These are phyloP conservation scores for Parasteatoda lunata DNA, from an alignment of 2,888 invertebrate genomes.

Conservation along the genomic window DNA sequence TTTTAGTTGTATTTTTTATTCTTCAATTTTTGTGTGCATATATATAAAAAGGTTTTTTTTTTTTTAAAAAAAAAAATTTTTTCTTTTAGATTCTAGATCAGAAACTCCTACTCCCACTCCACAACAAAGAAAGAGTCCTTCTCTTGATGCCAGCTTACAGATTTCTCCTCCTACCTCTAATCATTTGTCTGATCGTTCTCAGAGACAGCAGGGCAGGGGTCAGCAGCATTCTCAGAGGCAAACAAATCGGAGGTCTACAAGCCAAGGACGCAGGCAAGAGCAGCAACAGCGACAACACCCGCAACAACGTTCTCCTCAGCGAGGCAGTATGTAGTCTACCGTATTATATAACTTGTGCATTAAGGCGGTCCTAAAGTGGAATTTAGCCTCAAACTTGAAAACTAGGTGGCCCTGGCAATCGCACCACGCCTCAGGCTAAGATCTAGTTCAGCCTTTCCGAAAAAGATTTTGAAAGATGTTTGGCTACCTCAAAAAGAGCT, in stretches of 20 bases:
- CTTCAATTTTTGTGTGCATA: too few species aligned
- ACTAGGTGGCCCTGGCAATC: too few species aligned
- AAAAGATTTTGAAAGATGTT: too few species aligned
- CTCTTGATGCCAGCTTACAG: conserved; percentile 81
- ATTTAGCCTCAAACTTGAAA: neutral
- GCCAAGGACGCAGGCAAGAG: conserved; percentile 46
- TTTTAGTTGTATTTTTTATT: too few species aligned
- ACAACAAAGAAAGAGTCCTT: conserved; percentile 83
- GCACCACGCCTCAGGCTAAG: too few species aligned
- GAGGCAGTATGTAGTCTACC: conserved; percentile 58
- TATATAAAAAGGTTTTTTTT: too few species aligned
- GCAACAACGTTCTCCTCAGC: conserved; percentile 47
- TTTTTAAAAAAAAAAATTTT: too few species aligned
- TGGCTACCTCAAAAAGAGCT: too few species aligned
- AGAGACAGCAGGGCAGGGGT: conserved; percentile 34
- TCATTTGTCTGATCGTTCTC: conserved; percentile 36
- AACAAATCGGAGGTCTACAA: conserved; percentile 10
- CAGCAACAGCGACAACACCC: conserved; percentile 28
- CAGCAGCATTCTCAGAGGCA: neutral
- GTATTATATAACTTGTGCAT: neutral
- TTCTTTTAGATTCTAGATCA: conserved; percentile 72
- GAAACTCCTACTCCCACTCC: conserved; percentile 75
- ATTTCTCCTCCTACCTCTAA: conserved; percentile 20
- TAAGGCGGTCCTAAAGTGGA: too few species aligned
- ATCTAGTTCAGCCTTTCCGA: too few species aligned